Conservation (phyloP, 2,797 vertebrate species). For the Rhincodon typus region DNA sequence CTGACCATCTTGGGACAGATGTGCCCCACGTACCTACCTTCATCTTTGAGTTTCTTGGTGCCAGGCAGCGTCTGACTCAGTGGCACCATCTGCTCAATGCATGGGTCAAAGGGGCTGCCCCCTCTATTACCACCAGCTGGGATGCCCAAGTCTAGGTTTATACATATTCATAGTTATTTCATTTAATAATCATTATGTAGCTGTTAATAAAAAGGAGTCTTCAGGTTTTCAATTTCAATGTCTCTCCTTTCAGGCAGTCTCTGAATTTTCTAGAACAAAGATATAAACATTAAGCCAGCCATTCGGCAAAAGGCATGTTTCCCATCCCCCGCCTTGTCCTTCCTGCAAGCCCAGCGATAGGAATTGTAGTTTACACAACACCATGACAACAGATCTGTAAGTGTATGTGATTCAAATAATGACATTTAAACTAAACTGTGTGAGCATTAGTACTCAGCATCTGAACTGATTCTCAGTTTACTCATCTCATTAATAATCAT, state of each 20-base stretch:
- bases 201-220: too few species aligned
- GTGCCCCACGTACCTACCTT: too few species aligned
- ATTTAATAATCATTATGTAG: background rate
- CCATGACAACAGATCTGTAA: background rate
- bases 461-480: background rate
- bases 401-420: background rate
- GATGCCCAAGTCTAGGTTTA: too few species aligned
- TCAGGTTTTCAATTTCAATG: background rate
- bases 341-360: background rate
- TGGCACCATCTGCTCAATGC: too few species aligned
- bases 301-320: too few species aligned
- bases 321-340: background rate
- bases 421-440: background rate
- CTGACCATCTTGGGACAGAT: too few species aligned
- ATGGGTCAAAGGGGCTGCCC: too few species aligned
- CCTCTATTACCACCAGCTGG: background rate
- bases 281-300: background rate
- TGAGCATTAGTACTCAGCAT: background rate
- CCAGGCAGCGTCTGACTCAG: too few species aligned
- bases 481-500: background rate
- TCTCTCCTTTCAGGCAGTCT: background rate
- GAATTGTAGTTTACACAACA: background rate
- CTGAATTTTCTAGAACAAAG: background rate
- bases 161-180: background rate
- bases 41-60: too few species aligned